Conservation (phyloP, 1,140 invertebrate species). For the Trialeurodes vaporariorum region DNA sequence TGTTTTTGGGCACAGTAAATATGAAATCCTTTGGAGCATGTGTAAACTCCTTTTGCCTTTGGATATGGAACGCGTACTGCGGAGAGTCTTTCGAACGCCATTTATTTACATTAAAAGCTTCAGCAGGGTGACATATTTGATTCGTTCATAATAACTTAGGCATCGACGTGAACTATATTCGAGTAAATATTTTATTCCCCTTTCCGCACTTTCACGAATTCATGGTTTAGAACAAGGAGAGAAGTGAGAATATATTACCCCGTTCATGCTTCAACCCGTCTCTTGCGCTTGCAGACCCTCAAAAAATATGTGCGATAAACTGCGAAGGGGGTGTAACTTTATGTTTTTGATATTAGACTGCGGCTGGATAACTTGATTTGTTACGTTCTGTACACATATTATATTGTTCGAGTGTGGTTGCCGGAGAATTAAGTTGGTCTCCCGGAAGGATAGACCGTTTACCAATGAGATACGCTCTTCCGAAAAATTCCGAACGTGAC, state of each 20-base stretch:
- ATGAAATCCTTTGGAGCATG: neutral
- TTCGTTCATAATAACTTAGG: neutral
- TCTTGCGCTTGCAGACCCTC: neutral
- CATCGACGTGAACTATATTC: neutral
- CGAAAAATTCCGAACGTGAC: too few relatives aligned
- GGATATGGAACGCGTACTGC: neutral
- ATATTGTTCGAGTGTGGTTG: too few relatives aligned
- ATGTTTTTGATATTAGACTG: neutral
- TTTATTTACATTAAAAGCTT: constrained; percentile 1
- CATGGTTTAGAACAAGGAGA: neutral
- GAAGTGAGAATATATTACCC: neutral
- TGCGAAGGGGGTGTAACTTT: neutral
- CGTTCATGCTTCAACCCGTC: neutral
- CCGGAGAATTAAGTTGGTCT: too few relatives aligned
- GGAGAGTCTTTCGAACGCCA: neutral
- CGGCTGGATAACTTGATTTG: neutral
- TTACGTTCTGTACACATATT: too few relatives aligned
- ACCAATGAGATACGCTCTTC: too few relatives aligned
- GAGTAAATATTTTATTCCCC: neutral
- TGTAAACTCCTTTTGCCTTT: neutral
- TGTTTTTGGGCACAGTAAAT: neutral
- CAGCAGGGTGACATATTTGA: neutral
- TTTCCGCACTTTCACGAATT: neutral
- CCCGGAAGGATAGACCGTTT: too few relatives aligned
- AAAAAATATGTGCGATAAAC: neutral